These are phyloP conservation scores for Callyntrura guangdongensis DNA, from an alignment of 2,888 invertebrate species.

Conservation along the genomic window DNA sequence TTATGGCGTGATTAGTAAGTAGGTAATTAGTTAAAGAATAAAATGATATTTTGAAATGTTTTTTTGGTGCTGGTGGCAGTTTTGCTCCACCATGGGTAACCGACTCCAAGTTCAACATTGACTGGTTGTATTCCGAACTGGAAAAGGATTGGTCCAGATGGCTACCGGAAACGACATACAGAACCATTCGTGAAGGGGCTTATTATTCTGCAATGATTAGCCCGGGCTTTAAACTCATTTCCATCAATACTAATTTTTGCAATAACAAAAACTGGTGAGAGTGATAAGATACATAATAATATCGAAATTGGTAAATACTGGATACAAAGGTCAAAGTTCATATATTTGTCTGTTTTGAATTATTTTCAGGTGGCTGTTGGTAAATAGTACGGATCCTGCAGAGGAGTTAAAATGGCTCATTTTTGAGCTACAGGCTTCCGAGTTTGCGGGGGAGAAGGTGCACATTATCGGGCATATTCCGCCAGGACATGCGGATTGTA, in stretches of 20 bases:
- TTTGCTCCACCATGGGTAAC: conserved; percentile 95
- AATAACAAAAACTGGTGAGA: conserved; percentile 96
- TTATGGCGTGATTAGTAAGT: too few relatives aligned
- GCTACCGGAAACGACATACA: conserved; percentile 95
- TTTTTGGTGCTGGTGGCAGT: too few relatives aligned
- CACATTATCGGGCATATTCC: conserved; percentile 99
- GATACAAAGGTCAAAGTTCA: background rate
- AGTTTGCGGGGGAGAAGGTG: conserved; percentile 97
- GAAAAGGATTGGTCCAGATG: conserved; percentile 96
- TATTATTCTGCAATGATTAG: conserved; percentile 96
- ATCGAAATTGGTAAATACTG: too few relatives aligned
- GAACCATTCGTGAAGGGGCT: conserved; percentile 94
- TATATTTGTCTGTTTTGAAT: conserved; percentile 34
- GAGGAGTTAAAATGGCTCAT: conserved; percentile 98
- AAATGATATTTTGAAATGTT: too few relatives aligned
- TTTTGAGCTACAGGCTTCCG: conserved; percentile 96
- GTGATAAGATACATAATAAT: too few relatives aligned
- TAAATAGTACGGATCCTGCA: conserved; percentile 98
- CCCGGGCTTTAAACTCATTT: conserved; percentile 96
- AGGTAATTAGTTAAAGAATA: too few relatives aligned
- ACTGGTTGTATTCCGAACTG: conserved; percentile 97
- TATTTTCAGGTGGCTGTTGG: conserved; percentile 93
- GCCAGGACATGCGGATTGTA: conserved; percentile 96
- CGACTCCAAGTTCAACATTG: conserved; percentile 91
- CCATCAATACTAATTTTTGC: conserved; percentile 98